phyloP scores from a whole-genome alignment of 2,113 vertebrate species.

The Pundamilia nyererei region DNA sequence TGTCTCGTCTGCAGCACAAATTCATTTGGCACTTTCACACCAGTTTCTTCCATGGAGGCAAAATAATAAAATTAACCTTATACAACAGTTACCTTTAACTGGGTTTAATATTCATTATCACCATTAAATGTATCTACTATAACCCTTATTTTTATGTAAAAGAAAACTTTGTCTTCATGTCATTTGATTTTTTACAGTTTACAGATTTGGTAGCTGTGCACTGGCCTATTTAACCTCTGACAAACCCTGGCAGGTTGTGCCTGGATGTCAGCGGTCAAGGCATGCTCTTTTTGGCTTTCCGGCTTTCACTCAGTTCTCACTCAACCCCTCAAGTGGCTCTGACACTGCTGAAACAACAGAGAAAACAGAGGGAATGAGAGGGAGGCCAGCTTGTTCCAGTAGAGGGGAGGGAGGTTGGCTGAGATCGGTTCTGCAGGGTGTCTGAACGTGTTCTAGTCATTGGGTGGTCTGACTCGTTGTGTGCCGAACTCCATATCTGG shows the following conservation, averaged over 20 bases:
- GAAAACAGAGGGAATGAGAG: not conserved
- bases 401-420: not conserved
- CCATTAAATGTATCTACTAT: not conserved
- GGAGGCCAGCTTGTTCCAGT: not conserved
- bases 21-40: not conserved
- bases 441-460: slow-evolving; percentile 18
- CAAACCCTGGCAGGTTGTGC: not conserved
- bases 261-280: not conserved
- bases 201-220: not conserved
- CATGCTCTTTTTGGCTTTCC: not conserved
- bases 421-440: not conserved
- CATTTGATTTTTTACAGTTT: not conserved
- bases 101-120: not conserved
- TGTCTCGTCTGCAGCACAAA: not conserved
- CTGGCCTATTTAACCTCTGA: not conserved
- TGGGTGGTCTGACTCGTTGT: slow-evolving; percentile 56
- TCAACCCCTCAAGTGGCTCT: not conserved
- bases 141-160: not conserved
- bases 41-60: not conserved
- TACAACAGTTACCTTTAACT: not conserved
- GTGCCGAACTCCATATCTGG: slow-evolving; percentile 54
- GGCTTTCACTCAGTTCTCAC: not conserved
- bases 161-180: not conserved
- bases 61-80: not conserved
- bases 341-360: slow-evolving; percentile 21